Base-by-base conservation (phyloP, 1,140 invertebrate species). In the Drosophila paulistorum region DNA sequence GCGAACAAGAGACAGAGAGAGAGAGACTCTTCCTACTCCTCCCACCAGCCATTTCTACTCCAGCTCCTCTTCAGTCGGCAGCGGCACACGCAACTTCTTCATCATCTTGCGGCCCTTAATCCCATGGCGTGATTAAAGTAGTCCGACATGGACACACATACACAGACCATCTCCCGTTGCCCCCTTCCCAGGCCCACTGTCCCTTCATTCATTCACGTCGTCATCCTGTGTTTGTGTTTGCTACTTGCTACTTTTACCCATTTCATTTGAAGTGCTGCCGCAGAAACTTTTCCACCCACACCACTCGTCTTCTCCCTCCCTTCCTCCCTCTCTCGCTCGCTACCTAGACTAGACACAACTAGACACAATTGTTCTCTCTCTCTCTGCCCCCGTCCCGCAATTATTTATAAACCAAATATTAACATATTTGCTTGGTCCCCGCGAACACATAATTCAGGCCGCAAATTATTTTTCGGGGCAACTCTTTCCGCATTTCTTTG, bases 41-140 rank as follows among this genome's bases (percentile, higher is more conserved):
- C 45, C 45, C 14, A 17, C 45, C 2, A 30, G 30, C 6, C 30
- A 7, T 57, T 33, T 39, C 11, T 39, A 2, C 41, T 17, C 17
- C 11, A 23, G 10, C 11, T 17, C 6, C 5, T 37, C 41, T 37
- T 51, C 42, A 45, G 62, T 55, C 11, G 13, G 66, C 57, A 60
- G 55, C 45, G 45, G 58, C 64, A 82, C 83, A 86, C 84, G 83
- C 83, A 87, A 86, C 84, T 89, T 86, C 83, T 87, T 83, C 83
- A 86, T 86, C 83, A 86, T 86, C 83, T 69, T 68, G 67, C 62
- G 74, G 58, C 83, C 82, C 84, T 80, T 87, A 87, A 86, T 86
- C 83, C 83, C 83, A 86, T 86, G 83, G 83, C 83, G 84, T 86
- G 83, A 86, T 86, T 86, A 86, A 86, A 86, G 84, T 83, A 87